A percentile compares a stretch with the other conserved stretches of the same genome.
These are phyloP conservation scores for Geotrypetes seraphini DNA, from an alignment of 2,797 vertebrate species.

Conservation along the genomic window DNA sequence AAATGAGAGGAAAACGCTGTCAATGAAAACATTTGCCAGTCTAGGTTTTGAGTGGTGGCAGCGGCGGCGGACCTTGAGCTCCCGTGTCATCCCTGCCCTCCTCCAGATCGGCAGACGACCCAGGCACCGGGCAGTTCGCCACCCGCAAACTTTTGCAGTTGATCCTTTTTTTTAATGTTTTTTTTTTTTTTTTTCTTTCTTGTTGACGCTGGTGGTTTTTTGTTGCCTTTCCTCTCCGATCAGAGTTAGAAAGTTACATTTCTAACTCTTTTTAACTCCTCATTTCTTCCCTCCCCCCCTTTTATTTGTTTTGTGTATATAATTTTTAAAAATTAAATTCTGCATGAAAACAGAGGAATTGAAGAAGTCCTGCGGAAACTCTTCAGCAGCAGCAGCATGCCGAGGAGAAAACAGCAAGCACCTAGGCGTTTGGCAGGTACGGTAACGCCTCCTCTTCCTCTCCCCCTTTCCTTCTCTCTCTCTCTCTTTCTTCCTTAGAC, in stretches of 20 bases:
- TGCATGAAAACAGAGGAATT: slow-evolving; percentile 64
- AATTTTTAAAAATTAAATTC: slow-evolving; percentile 37
- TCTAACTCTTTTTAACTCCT: too few species aligned
- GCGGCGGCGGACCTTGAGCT: slow-evolving; percentile 21
- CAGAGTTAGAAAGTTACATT: too few species aligned
- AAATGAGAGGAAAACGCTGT: slow-evolving; percentile 42
- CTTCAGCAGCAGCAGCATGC: slow-evolving; percentile 70
- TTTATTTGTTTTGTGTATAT: slow-evolving; percentile 13
- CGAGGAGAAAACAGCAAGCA: slow-evolving; percentile 96
- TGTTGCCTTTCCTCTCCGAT: too few species aligned
- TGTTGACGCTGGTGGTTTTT: too few species aligned
- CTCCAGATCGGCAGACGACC: background rate
- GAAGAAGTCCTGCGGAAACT: slow-evolving; percentile 71
- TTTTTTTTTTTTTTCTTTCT: slow-evolving; percentile 5
- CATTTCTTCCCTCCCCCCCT: slow-evolving; percentile 12
- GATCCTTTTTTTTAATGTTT: slow-evolving; percentile 17
- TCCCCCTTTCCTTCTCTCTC: slow-evolving; percentile 14
- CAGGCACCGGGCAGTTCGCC: slow-evolving; percentile 18
- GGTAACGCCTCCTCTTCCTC: slow-evolving; percentile 15
- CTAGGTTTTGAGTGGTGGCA: slow-evolving; percentile 45
- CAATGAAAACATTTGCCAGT: slow-evolving; percentile 58
- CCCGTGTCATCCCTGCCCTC: slow-evolving; percentile 14
- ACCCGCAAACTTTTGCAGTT: slow-evolving; percentile 39
- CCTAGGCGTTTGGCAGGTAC: slow-evolving; percentile 92
- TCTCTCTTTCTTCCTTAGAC: slow-evolving; percentile 18